Conservation (phyloP, 2,113 vertebrate genomes). For the Eptesicus fuscus region DNA sequence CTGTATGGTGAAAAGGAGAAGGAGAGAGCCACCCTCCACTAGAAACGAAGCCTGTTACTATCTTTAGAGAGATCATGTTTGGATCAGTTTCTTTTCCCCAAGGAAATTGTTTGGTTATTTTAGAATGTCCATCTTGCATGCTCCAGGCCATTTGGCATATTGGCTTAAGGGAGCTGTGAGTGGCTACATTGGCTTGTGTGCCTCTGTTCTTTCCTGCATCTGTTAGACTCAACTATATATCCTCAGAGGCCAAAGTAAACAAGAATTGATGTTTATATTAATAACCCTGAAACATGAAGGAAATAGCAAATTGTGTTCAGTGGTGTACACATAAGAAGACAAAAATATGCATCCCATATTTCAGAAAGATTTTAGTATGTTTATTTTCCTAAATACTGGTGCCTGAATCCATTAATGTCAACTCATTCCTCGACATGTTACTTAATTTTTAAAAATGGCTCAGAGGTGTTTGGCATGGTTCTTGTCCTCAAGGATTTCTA, state of each 20-base stretch:
- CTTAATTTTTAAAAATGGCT: constrained; percentile 4
- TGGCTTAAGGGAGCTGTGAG: neutral
- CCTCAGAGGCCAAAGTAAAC: constrained; percentile 2
- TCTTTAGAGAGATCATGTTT: neutral
- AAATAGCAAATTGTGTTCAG: neutral
- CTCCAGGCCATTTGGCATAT: neutral
- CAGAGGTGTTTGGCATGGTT: neutral
- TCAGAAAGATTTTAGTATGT: constrained; percentile 1
- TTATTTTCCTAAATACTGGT: constrained; percentile 8
- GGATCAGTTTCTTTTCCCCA: neutral
- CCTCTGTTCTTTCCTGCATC: neutral
- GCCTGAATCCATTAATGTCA: neutral
- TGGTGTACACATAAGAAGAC: neutral
- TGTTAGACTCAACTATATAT: neutral
- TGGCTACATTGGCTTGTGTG: neutral
- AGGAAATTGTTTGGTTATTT: neutral
- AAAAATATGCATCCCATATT: constrained; percentile 4
- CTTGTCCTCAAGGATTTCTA: neutral
- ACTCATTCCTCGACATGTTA: neutral
- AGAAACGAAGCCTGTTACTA: neutral
- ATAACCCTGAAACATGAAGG: constrained; percentile 24
- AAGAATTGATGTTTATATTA: neutral
- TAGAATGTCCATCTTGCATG: neutral
- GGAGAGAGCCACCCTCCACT: neutral
- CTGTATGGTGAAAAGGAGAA: neutral